Evolutionary conservation across 1,140 invertebrate species (phyloP).

Genomic region (Antheraea pernyi): DNA sequence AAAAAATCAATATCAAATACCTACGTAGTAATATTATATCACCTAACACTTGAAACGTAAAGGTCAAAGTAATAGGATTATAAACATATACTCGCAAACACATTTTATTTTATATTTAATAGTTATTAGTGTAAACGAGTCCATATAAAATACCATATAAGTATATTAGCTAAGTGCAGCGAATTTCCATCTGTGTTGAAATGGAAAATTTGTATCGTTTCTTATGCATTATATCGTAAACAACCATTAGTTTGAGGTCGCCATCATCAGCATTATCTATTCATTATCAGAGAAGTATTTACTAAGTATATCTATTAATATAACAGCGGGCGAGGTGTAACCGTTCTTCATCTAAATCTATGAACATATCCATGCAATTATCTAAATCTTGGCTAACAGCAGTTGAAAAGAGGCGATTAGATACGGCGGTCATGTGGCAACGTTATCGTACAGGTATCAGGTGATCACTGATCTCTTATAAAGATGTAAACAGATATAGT

Average conservation of each 20-base stretch:
- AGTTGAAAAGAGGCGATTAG: slow-evolving; percentile 37
- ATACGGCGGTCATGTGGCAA: slow-evolving; percentile 52
- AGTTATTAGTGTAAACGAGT: not conserved
- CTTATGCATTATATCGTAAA: slow-evolving; percentile 27
- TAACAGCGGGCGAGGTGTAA: not conserved
- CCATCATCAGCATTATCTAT: slow-evolving; percentile 13
- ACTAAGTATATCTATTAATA: not conserved
- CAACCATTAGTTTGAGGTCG: slow-evolving; percentile 28
- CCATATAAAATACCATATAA: not conserved
- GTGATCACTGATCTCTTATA: slow-evolving; percentile 43
- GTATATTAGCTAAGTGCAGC: slow-evolving; percentile 6
- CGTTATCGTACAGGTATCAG: slow-evolving; percentile 42
- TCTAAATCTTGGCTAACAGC: slow-evolving; percentile 32
- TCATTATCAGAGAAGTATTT: slow-evolving; percentile 17
- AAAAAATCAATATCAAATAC: not conserved
- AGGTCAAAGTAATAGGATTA: too few species aligned
- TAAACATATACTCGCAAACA: too few species aligned
- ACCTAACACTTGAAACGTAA: not conserved
- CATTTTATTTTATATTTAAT: not conserved
- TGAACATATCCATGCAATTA: slow-evolving; percentile 23
- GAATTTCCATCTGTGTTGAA: slow-evolving; percentile 8
- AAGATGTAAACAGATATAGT: slow-evolving; percentile 30
- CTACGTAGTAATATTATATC: not conserved
- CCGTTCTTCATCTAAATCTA: slow-evolving; percentile 12
- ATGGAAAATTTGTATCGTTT: slow-evolving; percentile 29